phyloP scores from a whole-genome alignment of 2,888 invertebrate genomes.

The Geotrupes spiniger region DNA sequence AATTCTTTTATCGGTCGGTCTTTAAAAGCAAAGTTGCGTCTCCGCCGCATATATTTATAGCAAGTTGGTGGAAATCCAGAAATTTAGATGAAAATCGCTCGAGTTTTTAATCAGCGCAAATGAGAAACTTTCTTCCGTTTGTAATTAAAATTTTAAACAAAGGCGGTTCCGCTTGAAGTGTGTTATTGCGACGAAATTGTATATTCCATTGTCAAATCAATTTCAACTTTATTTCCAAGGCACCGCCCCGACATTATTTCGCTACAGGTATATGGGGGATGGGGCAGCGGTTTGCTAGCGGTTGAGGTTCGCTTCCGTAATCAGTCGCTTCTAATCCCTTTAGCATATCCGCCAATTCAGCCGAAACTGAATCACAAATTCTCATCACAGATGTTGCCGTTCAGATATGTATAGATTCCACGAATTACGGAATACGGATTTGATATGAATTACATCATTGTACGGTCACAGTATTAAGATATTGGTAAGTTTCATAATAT shows the following conservation, averaged over 20 bases:
- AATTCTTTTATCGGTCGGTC: too few species aligned
- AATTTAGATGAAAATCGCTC: too few species aligned
- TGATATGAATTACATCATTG: too few species aligned
- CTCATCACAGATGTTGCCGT: background rate
- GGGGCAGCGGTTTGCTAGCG: slow-evolving; percentile 27
- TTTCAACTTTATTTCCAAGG: slow-evolving; percentile 7
- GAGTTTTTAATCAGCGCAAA: too few species aligned
- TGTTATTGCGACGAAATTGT: slow-evolving; percentile 1
- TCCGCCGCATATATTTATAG: too few species aligned
- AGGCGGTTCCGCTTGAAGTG: background rate
- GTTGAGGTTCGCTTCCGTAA: slow-evolving; percentile 31
- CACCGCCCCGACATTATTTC: slow-evolving; percentile 21
- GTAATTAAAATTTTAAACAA: background rate
- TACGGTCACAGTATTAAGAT: too few species aligned
- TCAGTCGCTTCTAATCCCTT: slow-evolving; percentile 38
- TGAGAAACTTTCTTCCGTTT: too few species aligned
- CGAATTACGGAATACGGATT: background rate
- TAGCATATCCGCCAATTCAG: slow-evolving; percentile 27
- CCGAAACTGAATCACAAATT: background rate
- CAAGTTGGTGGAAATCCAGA: too few species aligned
- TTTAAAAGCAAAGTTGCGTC: too few species aligned
- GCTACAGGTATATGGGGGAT: slow-evolving; percentile 26
- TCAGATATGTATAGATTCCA: background rate
- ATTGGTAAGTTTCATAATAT: too few species aligned
- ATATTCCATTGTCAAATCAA: background rate